Conservation (phyloP, 2,888 invertebrate genomes). For the Volucella bombylans region DNA sequence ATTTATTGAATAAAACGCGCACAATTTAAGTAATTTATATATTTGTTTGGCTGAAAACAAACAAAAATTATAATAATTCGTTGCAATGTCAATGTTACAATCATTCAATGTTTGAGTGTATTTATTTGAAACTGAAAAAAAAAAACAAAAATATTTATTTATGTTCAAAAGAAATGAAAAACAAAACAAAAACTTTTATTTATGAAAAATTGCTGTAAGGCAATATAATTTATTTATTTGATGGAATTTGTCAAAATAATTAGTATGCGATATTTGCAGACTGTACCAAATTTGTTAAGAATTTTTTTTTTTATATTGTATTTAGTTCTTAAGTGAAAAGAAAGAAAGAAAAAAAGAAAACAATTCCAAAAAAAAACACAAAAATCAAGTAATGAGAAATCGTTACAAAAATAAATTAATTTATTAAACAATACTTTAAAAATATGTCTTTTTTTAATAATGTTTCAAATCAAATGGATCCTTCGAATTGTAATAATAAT, state of each 20-base stretch:
- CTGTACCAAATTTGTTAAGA: conserved; percentile 66
- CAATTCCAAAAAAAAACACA: not conserved
- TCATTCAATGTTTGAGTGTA: conserved; percentile 65
- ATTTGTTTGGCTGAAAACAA: conserved; percentile 14
- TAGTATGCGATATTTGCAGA: conserved; percentile 81
- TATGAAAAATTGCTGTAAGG: conserved; percentile 51
- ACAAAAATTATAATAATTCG: conserved; percentile 30
- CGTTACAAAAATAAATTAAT: conserved; percentile 66
- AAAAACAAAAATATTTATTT: conserved; percentile 49
- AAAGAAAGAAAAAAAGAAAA: conserved; percentile 32
- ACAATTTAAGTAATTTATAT: conserved; percentile 48
- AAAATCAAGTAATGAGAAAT: conserved; percentile 29
- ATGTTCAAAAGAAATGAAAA: conserved; percentile 14
- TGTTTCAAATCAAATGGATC: not conserved
- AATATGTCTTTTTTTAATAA: conserved; percentile 3
- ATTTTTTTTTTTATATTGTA: conserved; percentile 36
- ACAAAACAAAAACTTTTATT: conserved; percentile 6
- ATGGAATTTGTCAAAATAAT: conserved; percentile 77
- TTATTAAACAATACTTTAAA: conserved; percentile 66
- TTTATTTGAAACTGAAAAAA: not conserved
- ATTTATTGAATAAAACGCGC: conserved; percentile 58
- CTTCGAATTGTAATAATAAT: not conserved
- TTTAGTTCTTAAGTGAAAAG: conserved; percentile 50
- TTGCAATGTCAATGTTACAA: conserved; percentile 47
- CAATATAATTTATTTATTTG: conserved; percentile 59